Evolutionary conservation across 2,888 invertebrate genomes (phyloP).

Genomic region (Hirtodrosophila cameraria): DNA sequence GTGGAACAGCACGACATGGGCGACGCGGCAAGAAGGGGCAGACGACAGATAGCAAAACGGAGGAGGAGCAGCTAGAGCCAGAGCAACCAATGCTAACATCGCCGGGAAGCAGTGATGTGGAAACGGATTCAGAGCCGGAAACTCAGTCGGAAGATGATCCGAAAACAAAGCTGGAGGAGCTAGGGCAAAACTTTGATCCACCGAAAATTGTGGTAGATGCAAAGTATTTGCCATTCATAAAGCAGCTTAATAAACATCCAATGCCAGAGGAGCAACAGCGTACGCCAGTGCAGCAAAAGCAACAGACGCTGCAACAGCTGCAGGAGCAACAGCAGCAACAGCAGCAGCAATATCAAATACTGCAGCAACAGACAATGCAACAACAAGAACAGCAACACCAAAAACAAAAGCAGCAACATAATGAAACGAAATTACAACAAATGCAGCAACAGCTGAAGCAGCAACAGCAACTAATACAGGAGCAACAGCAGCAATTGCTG

Average conservation of each 20-base stretch:
- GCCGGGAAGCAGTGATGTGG: constrained; percentile 1
- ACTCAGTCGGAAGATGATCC: background rate
- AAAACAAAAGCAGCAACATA: background rate
- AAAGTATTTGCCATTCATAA: constrained; percentile 51
- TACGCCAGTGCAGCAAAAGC: accelerated
- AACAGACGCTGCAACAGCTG: background rate
- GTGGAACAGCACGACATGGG: constrained; percentile 1
- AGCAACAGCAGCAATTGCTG: constrained; percentile 14
- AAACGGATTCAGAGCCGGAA: background rate
- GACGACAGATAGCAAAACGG: background rate
- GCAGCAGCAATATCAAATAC: background rate
- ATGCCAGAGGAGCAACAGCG: constrained; percentile 14
- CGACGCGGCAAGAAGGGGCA: constrained; percentile 24
- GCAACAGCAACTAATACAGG: constrained; percentile 8
- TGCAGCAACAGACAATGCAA: background rate
- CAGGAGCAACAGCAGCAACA: background rate
- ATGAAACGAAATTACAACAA: constrained; percentile 1
- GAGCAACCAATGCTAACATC: background rate
- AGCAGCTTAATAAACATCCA: constrained; percentile 36
- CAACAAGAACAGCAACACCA: background rate
- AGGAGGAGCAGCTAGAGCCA: constrained; percentile 1
- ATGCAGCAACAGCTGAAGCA: constrained; percentile 15
- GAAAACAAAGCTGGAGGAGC: background rate
- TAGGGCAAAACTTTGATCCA: background rate
- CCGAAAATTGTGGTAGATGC: constrained; percentile 51